Percentiles rank a stretch among this genome's conserved stretches.
These are phyloP conservation scores for Zosterops japonicus DNA, from an alignment of 2,113 vertebrate species.

Conservation along the genomic window DNA sequence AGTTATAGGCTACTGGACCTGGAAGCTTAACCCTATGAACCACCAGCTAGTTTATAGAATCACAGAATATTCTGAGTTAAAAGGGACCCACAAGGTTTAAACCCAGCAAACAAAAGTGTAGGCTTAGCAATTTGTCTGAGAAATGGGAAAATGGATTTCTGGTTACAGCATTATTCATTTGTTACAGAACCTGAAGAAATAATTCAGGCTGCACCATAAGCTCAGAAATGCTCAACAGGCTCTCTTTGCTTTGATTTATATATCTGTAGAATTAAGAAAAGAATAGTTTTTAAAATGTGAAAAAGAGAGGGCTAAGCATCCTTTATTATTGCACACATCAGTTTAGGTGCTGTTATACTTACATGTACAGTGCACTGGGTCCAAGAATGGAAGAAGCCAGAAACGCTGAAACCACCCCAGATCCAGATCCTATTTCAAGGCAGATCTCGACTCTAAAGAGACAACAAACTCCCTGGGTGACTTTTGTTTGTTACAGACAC, in stretches of 20 bases:
- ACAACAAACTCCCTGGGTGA: not conserved
- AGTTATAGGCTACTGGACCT: not conserved
- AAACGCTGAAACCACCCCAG: constrained; percentile 90
- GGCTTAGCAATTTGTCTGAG: not conserved
- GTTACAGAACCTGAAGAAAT: not conserved
- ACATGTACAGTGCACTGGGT: constrained; percentile 84
- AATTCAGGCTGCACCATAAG: not conserved
- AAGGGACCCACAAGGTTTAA: not conserved
- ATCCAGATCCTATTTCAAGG: constrained; percentile 92
- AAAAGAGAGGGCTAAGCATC: not conserved
- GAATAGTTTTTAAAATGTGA: not conserved
- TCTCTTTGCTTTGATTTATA: not conserved
- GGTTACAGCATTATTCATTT: not conserved
- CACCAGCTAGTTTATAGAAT: not conserved
- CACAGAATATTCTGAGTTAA: not conserved
- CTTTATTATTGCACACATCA: not conserved
- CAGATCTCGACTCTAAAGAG: constrained; percentile 78
- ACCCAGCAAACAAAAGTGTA: not conserved
- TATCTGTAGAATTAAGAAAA: not conserved
- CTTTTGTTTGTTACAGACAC: not conserved
- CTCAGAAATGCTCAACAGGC: not conserved
- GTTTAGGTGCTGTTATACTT: constrained; percentile 49
- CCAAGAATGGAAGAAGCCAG: constrained; percentile 88
- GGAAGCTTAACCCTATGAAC: not conserved
- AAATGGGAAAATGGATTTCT: not conserved